Conservation (phyloP, 2,797 vertebrate species). For the Platyrinchus mystaceus region DNA sequence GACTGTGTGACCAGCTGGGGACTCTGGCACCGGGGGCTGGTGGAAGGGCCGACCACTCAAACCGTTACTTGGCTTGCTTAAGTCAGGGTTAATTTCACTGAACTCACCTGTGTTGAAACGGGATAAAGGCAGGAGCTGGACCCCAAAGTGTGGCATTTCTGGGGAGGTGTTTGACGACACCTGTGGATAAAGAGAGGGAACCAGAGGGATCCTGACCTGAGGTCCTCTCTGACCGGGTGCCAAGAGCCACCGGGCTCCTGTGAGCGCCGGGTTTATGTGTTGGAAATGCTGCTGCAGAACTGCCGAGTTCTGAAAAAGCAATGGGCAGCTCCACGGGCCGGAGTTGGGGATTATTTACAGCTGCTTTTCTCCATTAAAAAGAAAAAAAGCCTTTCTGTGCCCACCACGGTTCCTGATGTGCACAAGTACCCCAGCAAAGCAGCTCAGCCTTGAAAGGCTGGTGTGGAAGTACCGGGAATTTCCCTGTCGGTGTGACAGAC, state of each 20-base stretch:
- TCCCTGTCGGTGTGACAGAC: not conserved
- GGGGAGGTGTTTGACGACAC: not conserved
- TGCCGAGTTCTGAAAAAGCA: not conserved
- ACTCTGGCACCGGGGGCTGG: not conserved
- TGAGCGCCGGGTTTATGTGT: not conserved
- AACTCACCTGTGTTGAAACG: not conserved
- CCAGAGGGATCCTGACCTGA: not conserved
- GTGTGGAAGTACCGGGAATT: not conserved
- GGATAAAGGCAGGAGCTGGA: not conserved
- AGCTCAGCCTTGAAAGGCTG: not conserved
- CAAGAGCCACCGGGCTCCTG: not conserved
- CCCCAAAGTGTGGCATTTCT: not conserved
- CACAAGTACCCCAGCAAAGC: not conserved
- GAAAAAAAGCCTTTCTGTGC: not conserved
- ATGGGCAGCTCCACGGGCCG: not conserved
- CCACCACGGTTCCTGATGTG: not conserved
- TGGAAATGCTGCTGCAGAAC: not conserved
- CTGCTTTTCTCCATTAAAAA: not conserved
- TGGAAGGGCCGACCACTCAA: not conserved
- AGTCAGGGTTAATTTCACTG: not conserved
- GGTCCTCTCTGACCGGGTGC: not conserved
- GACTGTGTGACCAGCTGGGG: not conserved
- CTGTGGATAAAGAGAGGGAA: not conserved
- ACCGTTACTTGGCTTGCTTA: not conserved
- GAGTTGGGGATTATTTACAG: not conserved